Percentiles rank a stretch among this genome's conserved stretches.
phyloP scores from a whole-genome alignment of 1,140 invertebrate species.

The Periplaneta americana region DNA sequence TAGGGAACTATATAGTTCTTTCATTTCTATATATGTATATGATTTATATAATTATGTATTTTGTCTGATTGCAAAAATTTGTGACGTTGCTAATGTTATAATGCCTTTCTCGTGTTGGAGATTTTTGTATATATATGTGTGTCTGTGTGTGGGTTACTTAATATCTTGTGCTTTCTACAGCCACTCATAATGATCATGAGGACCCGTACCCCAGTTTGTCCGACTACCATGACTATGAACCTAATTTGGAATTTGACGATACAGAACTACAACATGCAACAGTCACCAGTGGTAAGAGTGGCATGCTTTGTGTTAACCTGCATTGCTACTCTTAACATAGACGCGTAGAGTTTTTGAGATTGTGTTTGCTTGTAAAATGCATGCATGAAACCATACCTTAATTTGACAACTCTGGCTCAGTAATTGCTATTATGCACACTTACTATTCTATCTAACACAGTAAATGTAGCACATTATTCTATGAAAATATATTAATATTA shows the following conservation, averaged over 20 bases:
- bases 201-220: constrained; percentile 84
- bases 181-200: constrained; percentile 52
- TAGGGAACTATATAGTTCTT: background rate
- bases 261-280: constrained; percentile 70
- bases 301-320: constrained; percentile 10
- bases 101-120: background rate
- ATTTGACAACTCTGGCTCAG: too few relatives aligned
- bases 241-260: constrained; percentile 93
- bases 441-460: too few relatives aligned
- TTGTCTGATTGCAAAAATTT: background rate
- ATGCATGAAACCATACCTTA: background rate
- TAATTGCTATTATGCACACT: too few relatives aligned
- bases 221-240: constrained; percentile 89
- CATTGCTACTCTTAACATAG: constrained; percentile 6
- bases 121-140: background rate
- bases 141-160: background rate
- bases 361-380: background rate
- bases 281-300: constrained; percentile 38
- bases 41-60: background rate
- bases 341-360: background rate
- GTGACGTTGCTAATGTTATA: background rate
- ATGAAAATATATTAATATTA: too few relatives aligned
- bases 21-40: background rate
- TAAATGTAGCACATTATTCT: too few relatives aligned
- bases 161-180: constrained; percentile 18